Conservation (phyloP, 2,113 vertebrate genomes). For the Perca fluviatilis region DNA sequence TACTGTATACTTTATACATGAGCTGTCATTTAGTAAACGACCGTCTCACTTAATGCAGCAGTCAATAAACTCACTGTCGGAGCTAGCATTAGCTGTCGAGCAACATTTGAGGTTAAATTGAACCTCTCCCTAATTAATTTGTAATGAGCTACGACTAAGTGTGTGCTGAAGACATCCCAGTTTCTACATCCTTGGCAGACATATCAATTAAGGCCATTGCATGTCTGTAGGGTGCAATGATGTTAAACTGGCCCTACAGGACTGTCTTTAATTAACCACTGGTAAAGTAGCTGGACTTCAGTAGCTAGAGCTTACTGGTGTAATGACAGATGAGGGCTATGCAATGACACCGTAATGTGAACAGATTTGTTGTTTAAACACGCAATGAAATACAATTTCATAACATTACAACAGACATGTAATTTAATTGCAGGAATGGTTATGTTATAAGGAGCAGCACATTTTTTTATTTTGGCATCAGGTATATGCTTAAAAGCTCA, state of each 20-base stretch:
- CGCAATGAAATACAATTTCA: not conserved
- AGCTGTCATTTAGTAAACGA: constrained; percentile 12
- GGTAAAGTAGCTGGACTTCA: not conserved
- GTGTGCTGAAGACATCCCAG: constrained; percentile 1
- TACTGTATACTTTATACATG: not conserved
- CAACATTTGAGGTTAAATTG: constrained; percentile 27
- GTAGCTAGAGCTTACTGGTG: not conserved
- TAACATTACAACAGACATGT: not conserved
- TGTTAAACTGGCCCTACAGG: constrained; percentile 31
- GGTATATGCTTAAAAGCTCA: not conserved
- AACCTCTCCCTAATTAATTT: constrained; percentile 33
- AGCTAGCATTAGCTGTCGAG: not conserved
- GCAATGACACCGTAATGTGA: not conserved
- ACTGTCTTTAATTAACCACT: constrained; percentile 39
- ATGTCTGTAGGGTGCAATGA: constrained; percentile 38
- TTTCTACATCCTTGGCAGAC: constrained; percentile 21
- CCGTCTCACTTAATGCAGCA: constrained; percentile 1
- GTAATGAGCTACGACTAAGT: not conserved
- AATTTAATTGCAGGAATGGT: not conserved
- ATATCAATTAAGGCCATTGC: constrained; percentile 38
- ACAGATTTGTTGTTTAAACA: not conserved
- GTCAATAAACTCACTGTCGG: constrained; percentile 3
- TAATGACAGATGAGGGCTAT: not conserved
- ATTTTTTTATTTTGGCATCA: not conserved
- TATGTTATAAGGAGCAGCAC: not conserved